A percentile compares a stretch with the other conserved stretches of the same genome.
phyloP scores from a whole-genome alignment of 1,140 invertebrate genomes.

The Drosophila mojavensis region DNA sequence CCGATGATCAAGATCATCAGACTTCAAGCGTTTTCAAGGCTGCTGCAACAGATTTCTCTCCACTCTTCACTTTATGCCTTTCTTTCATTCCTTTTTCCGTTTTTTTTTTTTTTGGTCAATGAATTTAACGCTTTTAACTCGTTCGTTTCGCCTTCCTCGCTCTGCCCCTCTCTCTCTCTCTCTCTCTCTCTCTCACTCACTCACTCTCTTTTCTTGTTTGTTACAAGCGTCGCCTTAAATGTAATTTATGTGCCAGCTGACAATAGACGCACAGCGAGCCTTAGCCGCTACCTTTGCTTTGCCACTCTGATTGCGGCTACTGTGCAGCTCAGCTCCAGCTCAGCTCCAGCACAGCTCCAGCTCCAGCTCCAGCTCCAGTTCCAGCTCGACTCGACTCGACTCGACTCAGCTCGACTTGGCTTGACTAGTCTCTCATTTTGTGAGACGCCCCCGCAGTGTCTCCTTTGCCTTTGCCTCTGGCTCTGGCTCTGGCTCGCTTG shows the following conservation, averaged over 20 bases:
- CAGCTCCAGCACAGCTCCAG: background rate
- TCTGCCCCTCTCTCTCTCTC: too few relatives aligned
- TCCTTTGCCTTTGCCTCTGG: background rate
- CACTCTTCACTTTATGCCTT: background rate
- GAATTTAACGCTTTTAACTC: conserved; percentile 46
- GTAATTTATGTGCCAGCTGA: conserved; percentile 71
- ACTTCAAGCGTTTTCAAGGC: conserved; percentile 58
- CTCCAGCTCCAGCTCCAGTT: conserved; percentile 1
- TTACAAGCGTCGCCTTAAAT: conserved; percentile 69
- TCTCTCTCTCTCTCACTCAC: too few relatives aligned
- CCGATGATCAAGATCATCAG: conserved; percentile 46
- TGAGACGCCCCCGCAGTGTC: too few relatives aligned
- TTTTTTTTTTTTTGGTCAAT: conserved; percentile 37
- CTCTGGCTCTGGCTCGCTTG: conserved; percentile 21
- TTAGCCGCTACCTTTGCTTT: conserved; percentile 33
- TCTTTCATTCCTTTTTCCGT: background rate
- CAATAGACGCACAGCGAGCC: conserved; percentile 54
- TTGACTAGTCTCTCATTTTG: background rate
- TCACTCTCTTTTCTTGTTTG: too few relatives aligned
- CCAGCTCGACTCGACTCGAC: too few relatives aligned
- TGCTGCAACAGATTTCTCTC: conserved; percentile 15
- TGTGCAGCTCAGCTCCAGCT: conserved; percentile 50
- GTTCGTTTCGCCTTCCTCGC: too few relatives aligned
- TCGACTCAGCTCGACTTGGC: background rate
- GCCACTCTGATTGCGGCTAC: conserved; percentile 73